A percentile compares a stretch with the other conserved stretches of the same genome.
Evolutionary conservation across 2,113 vertebrate genomes (phyloP).

Genomic region (Chitala chitala): DNA sequence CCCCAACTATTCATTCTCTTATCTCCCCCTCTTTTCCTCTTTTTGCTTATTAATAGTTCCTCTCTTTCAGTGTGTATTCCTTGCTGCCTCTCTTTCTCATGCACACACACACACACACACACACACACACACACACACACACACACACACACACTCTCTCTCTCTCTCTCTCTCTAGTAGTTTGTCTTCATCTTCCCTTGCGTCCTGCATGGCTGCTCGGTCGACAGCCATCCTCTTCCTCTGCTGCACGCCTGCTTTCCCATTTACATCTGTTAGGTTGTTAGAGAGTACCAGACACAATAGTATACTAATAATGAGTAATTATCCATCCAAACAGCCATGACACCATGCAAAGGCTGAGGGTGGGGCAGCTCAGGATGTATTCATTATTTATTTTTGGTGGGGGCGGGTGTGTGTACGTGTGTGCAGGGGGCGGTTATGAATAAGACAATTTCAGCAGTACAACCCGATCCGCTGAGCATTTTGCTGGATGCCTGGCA

Average conservation of each 20-base stretch:
- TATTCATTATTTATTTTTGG: constrained; percentile 18
- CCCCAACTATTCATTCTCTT: background rate
- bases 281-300: constrained; percentile 12
- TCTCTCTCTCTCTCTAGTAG: constrained; percentile 28
- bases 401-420: background rate
- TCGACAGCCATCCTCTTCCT: constrained; percentile 40
- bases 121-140: too few relatives aligned
- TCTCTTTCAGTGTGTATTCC: background rate
- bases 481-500: background rate
- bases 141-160: constrained; percentile 4
- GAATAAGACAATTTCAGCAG: too few relatives aligned
- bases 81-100: background rate
- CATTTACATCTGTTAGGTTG: constrained; percentile 39
- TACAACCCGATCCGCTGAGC: too few relatives aligned
- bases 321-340: constrained; percentile 46
- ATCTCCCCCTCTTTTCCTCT: background rate
- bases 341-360: constrained; percentile 27
- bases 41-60: constrained; percentile 16
- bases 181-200: constrained; percentile 43
- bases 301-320: constrained; percentile 46
- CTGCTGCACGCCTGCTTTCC: constrained; percentile 29
- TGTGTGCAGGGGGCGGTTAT: too few relatives aligned
- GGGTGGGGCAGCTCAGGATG: constrained; percentile 6
- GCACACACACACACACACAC: too few relatives aligned
- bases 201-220: constrained; percentile 40